Conservation (phyloP, 2,113 vertebrate species). For the Cinclus mexicanus region DNA sequence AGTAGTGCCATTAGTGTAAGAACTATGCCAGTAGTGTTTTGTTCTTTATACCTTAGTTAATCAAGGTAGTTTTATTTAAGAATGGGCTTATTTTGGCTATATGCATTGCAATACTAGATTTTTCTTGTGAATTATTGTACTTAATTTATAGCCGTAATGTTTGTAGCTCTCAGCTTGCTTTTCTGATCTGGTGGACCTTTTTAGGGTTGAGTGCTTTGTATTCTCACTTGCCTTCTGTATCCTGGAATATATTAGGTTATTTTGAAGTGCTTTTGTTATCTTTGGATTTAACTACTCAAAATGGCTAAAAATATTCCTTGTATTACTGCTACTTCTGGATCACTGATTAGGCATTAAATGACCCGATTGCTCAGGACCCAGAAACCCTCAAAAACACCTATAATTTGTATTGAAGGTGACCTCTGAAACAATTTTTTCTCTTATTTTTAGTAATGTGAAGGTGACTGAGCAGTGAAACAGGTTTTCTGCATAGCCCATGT, state of each 20-base stretch:
- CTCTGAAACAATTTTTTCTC: background rate
- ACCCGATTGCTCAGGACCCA: background rate
- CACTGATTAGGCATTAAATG: background rate
- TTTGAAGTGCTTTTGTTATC: background rate
- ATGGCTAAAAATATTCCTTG: background rate
- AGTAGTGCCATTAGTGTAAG: background rate
- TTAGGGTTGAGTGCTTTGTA: background rate
- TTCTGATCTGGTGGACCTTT: background rate
- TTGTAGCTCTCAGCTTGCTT: background rate
- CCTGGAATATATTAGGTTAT: background rate
- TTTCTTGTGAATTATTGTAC: background rate
- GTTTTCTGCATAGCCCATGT: accelerated
- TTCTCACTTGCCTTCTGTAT: background rate
- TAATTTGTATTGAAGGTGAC: background rate
- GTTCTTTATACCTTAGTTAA: background rate
- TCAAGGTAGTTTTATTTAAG: background rate
- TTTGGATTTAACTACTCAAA: background rate
- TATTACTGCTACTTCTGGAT: background rate
- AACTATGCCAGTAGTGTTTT: background rate
- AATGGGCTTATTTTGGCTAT: background rate
- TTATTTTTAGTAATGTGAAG: background rate
- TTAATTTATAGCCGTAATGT: background rate
- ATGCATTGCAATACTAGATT: background rate
- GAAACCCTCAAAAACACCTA: background rate
- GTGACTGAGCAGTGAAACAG: background rate